phyloP scores from a whole-genome alignment of 2,888 invertebrate species.

The Drosophila neotestacea region DNA sequence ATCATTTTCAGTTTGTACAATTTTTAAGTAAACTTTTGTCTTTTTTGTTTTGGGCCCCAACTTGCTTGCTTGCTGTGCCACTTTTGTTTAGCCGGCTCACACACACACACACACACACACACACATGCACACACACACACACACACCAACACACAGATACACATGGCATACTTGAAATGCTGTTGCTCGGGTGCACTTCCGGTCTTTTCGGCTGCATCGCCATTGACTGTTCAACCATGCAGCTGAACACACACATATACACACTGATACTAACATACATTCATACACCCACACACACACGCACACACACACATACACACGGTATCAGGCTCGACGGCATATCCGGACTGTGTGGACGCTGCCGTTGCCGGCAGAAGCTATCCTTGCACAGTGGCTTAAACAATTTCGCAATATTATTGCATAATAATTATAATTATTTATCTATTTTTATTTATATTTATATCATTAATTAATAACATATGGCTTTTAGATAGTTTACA shows the following conservation, averaged over 20 bases:
- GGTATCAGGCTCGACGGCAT: slow-evolving; percentile 67
- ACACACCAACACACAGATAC: slow-evolving; percentile 23
- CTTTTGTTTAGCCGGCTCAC: slow-evolving; percentile 63
- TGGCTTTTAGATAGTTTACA: too few relatives aligned
- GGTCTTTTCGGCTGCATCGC: slow-evolving; percentile 64
- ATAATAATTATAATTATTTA: too few relatives aligned
- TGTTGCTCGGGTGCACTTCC: slow-evolving; percentile 77
- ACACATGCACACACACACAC: too few relatives aligned
- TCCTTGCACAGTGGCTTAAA: slow-evolving; percentile 32
- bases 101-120: too few relatives aligned
- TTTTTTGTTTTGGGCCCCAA: slow-evolving; percentile 23
- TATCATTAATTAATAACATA: neutral
- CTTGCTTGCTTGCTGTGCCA: slow-evolving; percentile 44
- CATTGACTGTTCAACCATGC: slow-evolving; percentile 75
- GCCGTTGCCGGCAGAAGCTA: slow-evolving; percentile 27
- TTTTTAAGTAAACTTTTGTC: slow-evolving; percentile 71
- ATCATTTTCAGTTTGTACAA: slow-evolving; percentile 79
- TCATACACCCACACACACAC: too few relatives aligned
- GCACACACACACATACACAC: slow-evolving; percentile 11
- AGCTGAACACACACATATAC: slow-evolving; percentile 34
- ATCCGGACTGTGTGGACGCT: slow-evolving; percentile 63
- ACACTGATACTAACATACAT: slow-evolving; percentile 11
- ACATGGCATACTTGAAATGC: slow-evolving; percentile 50
- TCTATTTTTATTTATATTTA: neutral
- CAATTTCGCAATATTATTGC: too few relatives aligned